Conservation (phyloP, 2,113 vertebrate species). For the Hemiprocne comata region DNA sequence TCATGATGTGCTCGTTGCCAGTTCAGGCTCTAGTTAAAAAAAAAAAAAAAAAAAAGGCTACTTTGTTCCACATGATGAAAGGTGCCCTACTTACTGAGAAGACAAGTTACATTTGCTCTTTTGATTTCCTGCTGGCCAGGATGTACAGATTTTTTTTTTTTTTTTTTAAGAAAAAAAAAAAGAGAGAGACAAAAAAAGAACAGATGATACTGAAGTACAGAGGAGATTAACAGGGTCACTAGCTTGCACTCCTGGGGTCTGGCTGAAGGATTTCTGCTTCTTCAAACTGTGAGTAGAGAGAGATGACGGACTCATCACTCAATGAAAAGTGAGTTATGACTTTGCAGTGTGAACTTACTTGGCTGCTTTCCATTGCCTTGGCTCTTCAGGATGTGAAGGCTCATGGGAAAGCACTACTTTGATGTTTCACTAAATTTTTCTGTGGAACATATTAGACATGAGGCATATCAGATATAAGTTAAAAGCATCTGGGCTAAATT, state of each 20-base stretch:
- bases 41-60: background rate
- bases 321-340: background rate
- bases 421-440: background rate
- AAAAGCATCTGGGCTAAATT: slow-evolving; percentile 2
- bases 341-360: background rate
- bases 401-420: background rate
- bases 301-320: slow-evolving; percentile 10
- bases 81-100: slow-evolving; percentile 22
- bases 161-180: no score
- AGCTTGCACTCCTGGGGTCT: slow-evolving; percentile 9
- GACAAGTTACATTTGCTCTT: background rate
- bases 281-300: background rate
- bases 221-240: slow-evolving; percentile 43
- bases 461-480: background rate
- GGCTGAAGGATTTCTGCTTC: slow-evolving; percentile 42
- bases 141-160: background rate
- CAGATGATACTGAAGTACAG: slow-evolving; percentile 5
- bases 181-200: background rate
- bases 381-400: background rate
- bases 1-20: background rate
- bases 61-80: background rate
- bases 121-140: background rate
- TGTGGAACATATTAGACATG: background rate
- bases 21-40: background rate
- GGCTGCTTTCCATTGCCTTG: slow-evolving; percentile 29